Evolutionary conservation across 2,797 vertebrate species (phyloP).

Genomic region (Gastrophryne carolinensis): DNA sequence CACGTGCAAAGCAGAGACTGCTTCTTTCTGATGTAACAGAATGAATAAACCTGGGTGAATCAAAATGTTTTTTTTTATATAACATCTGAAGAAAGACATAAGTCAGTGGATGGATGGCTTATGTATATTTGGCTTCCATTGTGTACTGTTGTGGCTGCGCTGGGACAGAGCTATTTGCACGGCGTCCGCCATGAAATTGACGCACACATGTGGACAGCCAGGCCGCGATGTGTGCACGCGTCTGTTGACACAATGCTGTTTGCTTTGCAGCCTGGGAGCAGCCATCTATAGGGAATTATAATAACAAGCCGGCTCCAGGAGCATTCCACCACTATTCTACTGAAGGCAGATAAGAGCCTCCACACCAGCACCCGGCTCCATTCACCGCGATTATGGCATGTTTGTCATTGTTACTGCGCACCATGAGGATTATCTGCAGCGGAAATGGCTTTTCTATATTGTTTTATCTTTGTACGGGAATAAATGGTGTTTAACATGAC

Average conservation of each 20-base stretch:
- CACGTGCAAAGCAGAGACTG: too few relatives aligned
- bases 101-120: too few relatives aligned
- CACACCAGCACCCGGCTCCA: background rate
- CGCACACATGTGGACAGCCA: background rate
- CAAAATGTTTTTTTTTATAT: too few relatives aligned
- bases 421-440: background rate
- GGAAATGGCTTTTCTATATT: background rate
- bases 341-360: background rate
- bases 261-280: background rate
- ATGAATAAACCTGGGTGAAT: too few relatives aligned
- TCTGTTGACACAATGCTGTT: constrained; percentile 25
- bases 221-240: background rate
- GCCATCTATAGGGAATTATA: background rate
- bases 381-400: background rate
- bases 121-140: too few relatives aligned
- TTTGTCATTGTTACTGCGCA: background rate
- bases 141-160: background rate
- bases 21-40: too few relatives aligned
- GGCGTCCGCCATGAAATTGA: background rate
- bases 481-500: background rate
- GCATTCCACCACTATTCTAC: background rate
- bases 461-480: background rate
- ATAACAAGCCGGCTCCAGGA: constrained; percentile 14
- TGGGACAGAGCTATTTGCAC: background rate
- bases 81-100: too few relatives aligned